Evolutionary conservation across 2,888 invertebrate genomes (phyloP).

Genomic region (Orthosia gracilis): DNA sequence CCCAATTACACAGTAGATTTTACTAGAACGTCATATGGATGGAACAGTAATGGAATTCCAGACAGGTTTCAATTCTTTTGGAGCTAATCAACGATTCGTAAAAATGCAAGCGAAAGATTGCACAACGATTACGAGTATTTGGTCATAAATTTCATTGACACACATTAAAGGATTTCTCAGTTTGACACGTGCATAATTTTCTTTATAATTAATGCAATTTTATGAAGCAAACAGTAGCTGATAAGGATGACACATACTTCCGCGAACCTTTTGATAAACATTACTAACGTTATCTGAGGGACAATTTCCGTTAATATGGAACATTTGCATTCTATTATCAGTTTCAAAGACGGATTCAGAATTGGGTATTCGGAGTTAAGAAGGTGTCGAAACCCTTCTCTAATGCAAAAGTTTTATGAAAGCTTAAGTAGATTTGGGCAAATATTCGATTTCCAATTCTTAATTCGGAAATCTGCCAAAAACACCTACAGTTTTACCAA

Average conservation of each 20-base stretch:
- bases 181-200: neutral
- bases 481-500: too few species aligned
- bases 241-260: slow-evolving; percentile 5
- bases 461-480: too few species aligned
- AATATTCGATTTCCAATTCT: too few species aligned
- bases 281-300: neutral
- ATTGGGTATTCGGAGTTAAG: too few species aligned
- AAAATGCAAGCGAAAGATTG: neutral
- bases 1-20: too few species aligned
- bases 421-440: too few species aligned
- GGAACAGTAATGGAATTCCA: neutral
- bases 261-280: neutral
- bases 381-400: too few species aligned
- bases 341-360: too few species aligned
- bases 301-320: too few species aligned
- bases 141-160: neutral
- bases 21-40: neutral
- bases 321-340: too few species aligned
- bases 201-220: slow-evolving; percentile 13
- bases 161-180: neutral
- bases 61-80: neutral
- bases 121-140: neutral
- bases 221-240: neutral
- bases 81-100: neutral
- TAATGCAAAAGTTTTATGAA: too few species aligned